Conservation (phyloP, 2,888 invertebrate species). For the Fragum sueziense region DNA sequence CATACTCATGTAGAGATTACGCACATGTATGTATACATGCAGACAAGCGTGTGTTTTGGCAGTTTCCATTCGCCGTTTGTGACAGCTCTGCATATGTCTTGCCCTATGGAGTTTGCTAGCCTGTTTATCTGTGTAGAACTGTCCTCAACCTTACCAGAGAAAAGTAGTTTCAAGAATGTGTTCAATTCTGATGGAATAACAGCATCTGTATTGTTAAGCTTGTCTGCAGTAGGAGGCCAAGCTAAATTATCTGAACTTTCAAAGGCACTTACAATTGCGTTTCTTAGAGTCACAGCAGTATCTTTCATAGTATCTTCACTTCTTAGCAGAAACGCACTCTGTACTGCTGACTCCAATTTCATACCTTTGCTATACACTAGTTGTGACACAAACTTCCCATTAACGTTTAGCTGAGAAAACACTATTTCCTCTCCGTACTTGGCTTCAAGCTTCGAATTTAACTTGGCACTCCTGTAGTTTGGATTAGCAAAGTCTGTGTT, state of each 20-base stretch:
- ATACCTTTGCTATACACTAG: conserved; percentile 27
- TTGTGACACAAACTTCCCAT: conserved; percentile 11
- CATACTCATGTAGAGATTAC: conserved; percentile 45
- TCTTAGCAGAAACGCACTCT: conserved; percentile 20
- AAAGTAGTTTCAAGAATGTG: conserved; percentile 22
- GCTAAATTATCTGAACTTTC: conserved; percentile 14
- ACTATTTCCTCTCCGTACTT: conserved; percentile 1
- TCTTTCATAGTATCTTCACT: conserved; percentile 19
- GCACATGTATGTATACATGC: conserved; percentile 53
- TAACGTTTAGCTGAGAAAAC: conserved; percentile 11
- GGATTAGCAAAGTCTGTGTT: conserved; percentile 20
- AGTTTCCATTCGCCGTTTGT: conserved; percentile 53
- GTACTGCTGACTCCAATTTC: conserved; percentile 24
- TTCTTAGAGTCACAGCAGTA: conserved; percentile 20
- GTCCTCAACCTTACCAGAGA: conserved; percentile 26
- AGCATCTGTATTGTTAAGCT: conserved; percentile 2
- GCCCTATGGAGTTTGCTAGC: conserved; percentile 48
- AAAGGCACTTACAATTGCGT: conserved; percentile 26
- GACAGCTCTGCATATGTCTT: conserved; percentile 58
- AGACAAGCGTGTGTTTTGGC: conserved; percentile 47
- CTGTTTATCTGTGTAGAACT: conserved; percentile 6
- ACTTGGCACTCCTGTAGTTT: conserved; percentile 19
- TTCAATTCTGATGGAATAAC: conserved; percentile 8
- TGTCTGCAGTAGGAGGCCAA: conserved; percentile 39
- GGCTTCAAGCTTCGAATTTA: conserved; percentile 19